Evolutionary conservation across 64 coral and sea anemone species (phyloP), one percentile per base, ranked within the genome.

Genomic region (Montipora efflorescens): DNA sequence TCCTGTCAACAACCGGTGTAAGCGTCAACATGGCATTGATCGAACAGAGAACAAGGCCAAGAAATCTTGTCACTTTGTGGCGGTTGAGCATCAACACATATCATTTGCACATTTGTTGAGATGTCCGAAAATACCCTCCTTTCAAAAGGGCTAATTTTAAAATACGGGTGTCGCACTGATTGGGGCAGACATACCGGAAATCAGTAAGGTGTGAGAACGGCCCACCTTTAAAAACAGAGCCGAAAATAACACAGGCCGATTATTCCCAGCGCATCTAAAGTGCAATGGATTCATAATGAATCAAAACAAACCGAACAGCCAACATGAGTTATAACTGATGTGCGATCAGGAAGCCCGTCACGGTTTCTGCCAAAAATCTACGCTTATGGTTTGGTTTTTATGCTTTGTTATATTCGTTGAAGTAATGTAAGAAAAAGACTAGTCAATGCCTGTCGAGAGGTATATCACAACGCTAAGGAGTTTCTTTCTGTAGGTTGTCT

Each of bases 181-280:
- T 70, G 67, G 67, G 67, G 19, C 67, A 70, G 67, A 70, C 67
- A 70, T 70, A 70, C 19, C 67, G 67, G 67, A 70, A 70, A 70
- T 70, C 67, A 36, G 28, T 36, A 36, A 36, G 67, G 67, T 70
- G 67, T 18, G 67, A 70, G n/a, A 70, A 70, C 67, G 67, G 67
- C 67, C 67, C 67, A 70, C 67, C 67, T 70, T 70, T 70, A n/a
- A 12, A 70, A 70, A n/a, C 67, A 15, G 67, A 14, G 13, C 67
- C 11, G 19, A 70, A 70, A 18, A 36, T 70, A 70, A 70, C 5
- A 70, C 67, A 70, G 67, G 67, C 67, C 67, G 5, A 70, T 16
- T 70, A 70, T 70, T 70, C 67, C 67, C 14, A 70, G 67, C 67
- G 12, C 67, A 20, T 70, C 67, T 70, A 11, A 5, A 70, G 67